These are phyloP conservation scores for Thyatira batis DNA, from an alignment of 2,888 invertebrate species.

Conservation along the genomic window DNA sequence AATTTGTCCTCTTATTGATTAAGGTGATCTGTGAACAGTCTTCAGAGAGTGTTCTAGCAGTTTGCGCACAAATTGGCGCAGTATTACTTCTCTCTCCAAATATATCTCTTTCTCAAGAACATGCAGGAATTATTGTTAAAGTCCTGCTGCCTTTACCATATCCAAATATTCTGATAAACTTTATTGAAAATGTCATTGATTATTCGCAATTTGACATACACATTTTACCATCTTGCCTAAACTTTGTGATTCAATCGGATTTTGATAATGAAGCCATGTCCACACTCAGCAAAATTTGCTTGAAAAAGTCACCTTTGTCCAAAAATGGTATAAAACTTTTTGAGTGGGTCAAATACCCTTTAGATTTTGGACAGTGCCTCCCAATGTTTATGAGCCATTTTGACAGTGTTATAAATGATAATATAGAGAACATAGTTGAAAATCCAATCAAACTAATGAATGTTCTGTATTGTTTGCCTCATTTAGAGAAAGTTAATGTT, in stretches of 20 bases:
- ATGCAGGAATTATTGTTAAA: conserved; percentile 86
- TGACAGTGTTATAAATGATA: conserved; percentile 51
- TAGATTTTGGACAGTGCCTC: conserved; percentile 80
- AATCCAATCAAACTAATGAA: conserved; percentile 70
- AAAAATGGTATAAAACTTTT: conserved; percentile 82
- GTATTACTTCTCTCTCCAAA: conserved; percentile 83
- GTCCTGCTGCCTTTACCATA: conserved; percentile 83
- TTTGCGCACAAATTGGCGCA: conserved; percentile 81
- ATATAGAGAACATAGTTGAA: conserved; percentile 58
- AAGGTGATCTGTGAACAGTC: conserved; percentile 74
- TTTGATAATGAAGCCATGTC: conserved; percentile 81
- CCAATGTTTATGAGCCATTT: conserved; percentile 65
- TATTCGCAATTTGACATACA: conserved; percentile 88
- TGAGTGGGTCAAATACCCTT: conserved; percentile 85
- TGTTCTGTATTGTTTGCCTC: conserved; percentile 81
- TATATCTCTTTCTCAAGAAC: conserved; percentile 87
- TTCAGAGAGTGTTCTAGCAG: conserved; percentile 71
- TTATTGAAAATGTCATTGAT: conserved; percentile 85
- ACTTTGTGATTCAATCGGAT: conserved; percentile 78
- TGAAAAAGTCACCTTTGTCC: conserved; percentile 85
- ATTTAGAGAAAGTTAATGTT: conserved; percentile 74
- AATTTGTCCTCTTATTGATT: conserved; percentile 82
- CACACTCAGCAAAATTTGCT: conserved; percentile 85
- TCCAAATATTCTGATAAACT: conserved; percentile 82
- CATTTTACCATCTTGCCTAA: conserved; percentile 86